Evolutionary conservation across 2,113 vertebrate species (phyloP).

Genomic region (Anhinga anhinga): DNA sequence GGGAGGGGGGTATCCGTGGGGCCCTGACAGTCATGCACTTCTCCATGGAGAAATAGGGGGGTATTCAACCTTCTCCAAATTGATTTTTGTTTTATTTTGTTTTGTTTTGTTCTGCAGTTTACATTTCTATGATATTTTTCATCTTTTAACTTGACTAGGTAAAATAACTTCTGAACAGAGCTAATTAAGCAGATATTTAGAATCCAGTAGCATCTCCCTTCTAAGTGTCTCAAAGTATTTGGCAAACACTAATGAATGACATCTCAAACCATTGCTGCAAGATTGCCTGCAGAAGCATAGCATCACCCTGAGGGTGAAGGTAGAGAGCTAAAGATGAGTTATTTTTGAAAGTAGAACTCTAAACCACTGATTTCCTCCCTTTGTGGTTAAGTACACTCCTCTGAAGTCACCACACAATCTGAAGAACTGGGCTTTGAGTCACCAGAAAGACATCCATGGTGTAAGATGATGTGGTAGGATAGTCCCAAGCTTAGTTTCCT

Average conservation of each 20-base stretch:
- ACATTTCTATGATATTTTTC: not conserved
- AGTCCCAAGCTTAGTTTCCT: not conserved
- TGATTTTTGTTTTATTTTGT: not conserved
- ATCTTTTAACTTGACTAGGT: not conserved
- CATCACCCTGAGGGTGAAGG: not conserved
- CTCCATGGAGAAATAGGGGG: not conserved
- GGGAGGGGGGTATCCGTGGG: fast-evolving
- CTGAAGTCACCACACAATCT: not conserved
- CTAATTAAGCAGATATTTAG: not conserved
- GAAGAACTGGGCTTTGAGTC: not conserved
- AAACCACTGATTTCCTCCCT: not conserved
- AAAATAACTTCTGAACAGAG: not conserved
- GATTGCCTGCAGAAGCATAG: not conserved
- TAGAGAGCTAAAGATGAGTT: not conserved
- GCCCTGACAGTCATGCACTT: not conserved
- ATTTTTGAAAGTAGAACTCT: not conserved
- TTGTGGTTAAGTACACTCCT: not conserved
- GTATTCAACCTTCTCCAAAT: not conserved
- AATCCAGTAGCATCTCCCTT: not conserved
- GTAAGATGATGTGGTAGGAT: not conserved
- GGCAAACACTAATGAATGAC: not conserved
- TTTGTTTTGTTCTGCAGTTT: not conserved
- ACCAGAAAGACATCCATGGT: not conserved
- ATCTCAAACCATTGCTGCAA: not conserved
- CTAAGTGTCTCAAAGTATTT: not conserved